Evolutionary conservation across 2,888 invertebrate genomes (phyloP), one percentile per base, ranked within the genome.

Genomic region (Steromphala cineraria): DNA sequence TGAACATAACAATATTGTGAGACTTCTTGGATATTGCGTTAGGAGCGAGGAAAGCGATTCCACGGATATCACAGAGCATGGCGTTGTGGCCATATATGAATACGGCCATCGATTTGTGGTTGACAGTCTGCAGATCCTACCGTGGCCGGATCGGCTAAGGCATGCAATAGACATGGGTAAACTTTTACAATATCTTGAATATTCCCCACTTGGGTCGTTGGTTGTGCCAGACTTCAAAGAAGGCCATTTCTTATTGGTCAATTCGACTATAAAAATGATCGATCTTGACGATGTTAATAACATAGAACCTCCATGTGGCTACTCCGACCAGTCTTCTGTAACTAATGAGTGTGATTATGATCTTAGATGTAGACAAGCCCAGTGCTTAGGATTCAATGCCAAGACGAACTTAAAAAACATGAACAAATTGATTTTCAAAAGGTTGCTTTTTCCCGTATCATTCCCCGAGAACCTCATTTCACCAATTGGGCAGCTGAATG

Each of bases 201-300:
- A 87, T 67, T 92, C 92, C 1, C 92, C 92, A 0, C 87, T 92
- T 0, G 92, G 92, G 3, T 92, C 92, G 1, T 81, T 92, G 53
- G 82, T 91, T 15, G 86, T 92, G 7, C 87, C 91, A 4, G 92
- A 92, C 82, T 90, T 92, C 79, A 92, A 92, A 81, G 91, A 91
- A 77, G 88, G 89, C 0, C 91, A 92, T 83, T 90, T 92, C 81
- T 86, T 92, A 31, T 81, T 91, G 82, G 87, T 88, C 28, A 89
- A 89, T 79, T 82, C 81, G 28, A 86, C 84, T 36, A 84, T 92
- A 36, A 92, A 92, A 78, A 87, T 92, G 85, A 92, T 91, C 17
- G 92, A 92, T 82, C 83, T 92, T 7, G 92, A 92, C 80, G 92
- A 92, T 82, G 88, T 92, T 52, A 91, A 90, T 80, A 90, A 90